Conservation (phyloP, 2,113 vertebrate species). For the Oophaga pumilio region DNA sequence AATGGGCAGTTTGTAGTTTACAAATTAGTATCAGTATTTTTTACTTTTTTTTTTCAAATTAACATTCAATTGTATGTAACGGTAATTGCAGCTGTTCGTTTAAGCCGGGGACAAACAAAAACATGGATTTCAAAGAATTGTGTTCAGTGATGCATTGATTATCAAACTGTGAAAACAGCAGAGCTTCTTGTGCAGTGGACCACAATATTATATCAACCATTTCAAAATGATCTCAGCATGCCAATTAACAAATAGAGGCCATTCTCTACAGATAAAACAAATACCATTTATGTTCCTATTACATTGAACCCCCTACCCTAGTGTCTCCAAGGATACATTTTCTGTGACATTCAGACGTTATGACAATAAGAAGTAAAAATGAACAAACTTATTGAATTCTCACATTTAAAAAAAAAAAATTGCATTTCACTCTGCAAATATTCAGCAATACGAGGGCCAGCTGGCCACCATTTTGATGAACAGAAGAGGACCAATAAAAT, state of each 20-base stretch:
- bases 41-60: constrained; percentile 70
- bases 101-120: constrained; percentile 78
- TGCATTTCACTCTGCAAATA: too few relatives aligned
- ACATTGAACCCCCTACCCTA: constrained; percentile 59
- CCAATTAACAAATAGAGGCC: constrained; percentile 72
- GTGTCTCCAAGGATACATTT: constrained; percentile 48
- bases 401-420: too few relatives aligned
- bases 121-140: constrained; percentile 70
- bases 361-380: not conserved
- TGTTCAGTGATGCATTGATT: constrained; percentile 75
- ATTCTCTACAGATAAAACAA: constrained; percentile 65
- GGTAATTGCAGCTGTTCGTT: constrained; percentile 80
- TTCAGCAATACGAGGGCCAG: too few relatives aligned
- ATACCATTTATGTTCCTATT: constrained; percentile 67
- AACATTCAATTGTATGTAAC: constrained; percentile 77
- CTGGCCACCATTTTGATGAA: too few relatives aligned
- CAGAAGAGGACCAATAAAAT: too few relatives aligned
- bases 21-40: constrained; percentile 66
- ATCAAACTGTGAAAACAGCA: constrained; percentile 78
- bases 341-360: not conserved
- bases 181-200: constrained; percentile 73
- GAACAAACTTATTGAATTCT: too few relatives aligned
- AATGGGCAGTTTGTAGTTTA: constrained; percentile 69
- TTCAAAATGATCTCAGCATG: constrained; percentile 70
- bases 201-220: constrained; percentile 70